Conservation (phyloP, 2,888 invertebrate genomes). For the Cryptocheilus praepositus region DNA sequence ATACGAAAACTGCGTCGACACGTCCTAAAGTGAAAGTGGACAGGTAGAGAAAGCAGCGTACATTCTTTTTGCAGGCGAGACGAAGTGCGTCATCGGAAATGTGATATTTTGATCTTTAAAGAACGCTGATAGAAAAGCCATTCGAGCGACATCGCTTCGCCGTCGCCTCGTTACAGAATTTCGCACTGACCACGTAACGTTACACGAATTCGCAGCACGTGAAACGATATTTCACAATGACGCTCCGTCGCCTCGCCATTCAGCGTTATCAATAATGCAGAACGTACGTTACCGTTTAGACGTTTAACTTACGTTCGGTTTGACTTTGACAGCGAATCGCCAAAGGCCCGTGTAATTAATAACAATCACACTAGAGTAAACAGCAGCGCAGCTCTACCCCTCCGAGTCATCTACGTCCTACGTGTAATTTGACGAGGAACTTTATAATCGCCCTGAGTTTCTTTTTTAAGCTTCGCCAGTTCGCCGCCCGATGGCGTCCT, state of each 20-base stretch:
- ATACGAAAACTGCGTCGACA: not conserved
- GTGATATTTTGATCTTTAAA: too few relatives aligned
- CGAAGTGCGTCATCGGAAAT: not conserved
- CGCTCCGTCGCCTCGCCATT: too few relatives aligned
- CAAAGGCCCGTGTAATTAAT: not conserved
- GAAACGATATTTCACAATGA: too few relatives aligned
- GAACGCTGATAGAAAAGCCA: too few relatives aligned
- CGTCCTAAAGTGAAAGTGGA: constrained; percentile 51
- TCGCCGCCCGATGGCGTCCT: constrained; percentile 37
- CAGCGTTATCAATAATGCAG: too few relatives aligned
- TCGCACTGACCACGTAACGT: too few relatives aligned
- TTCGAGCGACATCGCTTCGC: too few relatives aligned
- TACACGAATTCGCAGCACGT: too few relatives aligned
- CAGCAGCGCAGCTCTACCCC: not conserved
- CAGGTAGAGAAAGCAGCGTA: constrained; percentile 6
- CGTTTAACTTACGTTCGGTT: constrained; percentile 8
- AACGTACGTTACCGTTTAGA: too few relatives aligned
- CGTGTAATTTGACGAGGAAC: constrained; percentile 39
- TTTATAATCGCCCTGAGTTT: constrained; percentile 42
- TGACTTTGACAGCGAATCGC: not conserved
- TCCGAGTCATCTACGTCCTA: constrained; percentile 12
- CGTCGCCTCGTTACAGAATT: too few relatives aligned
- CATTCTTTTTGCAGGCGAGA: not conserved
- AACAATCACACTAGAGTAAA: constrained; percentile 1
- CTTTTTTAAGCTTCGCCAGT: constrained; percentile 32